Conservation (phyloP, 2,113 vertebrate species). For the Onychostoma macrolepis region DNA sequence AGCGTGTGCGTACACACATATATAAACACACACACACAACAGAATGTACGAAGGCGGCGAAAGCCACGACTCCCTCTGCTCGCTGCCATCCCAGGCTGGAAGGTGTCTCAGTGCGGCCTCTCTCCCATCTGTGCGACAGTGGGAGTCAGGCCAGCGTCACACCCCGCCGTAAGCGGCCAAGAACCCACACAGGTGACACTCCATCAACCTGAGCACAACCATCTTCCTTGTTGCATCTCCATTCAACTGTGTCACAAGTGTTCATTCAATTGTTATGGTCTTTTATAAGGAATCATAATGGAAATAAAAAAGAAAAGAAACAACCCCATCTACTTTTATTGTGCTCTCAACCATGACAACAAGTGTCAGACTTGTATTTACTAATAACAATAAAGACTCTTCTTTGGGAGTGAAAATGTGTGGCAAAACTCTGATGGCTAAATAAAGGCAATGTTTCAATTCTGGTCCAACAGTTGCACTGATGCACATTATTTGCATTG, state of each 20-base stretch:
- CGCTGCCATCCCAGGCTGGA: conserved; percentile 43
- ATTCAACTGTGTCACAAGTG: neutral
- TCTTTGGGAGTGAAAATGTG: neutral
- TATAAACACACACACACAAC: conserved; percentile 15
- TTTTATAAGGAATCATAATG: neutral
- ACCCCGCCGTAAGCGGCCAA: conserved; percentile 34
- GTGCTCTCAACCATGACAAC: neutral
- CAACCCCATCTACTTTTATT: neutral
- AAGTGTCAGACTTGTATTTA: conserved; percentile 3
- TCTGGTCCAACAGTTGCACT: neutral
- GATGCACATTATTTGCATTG: neutral
- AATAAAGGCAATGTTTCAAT: neutral
- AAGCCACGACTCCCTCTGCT: conserved; percentile 51
- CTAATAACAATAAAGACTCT: neutral
- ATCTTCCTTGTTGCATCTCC: neutral
- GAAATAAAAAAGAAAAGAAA: neutral
- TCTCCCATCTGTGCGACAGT: conserved; percentile 44
- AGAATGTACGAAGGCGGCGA: conserved; percentile 53
- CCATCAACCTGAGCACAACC: conserved; percentile 20
- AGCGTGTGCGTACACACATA: neutral
- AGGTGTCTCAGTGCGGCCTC: conserved; percentile 37
- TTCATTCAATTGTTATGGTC: neutral
- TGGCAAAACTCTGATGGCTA: neutral
- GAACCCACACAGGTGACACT: conserved; percentile 10
- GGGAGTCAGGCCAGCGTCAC: conserved; percentile 27